Base-by-base conservation (phyloP, 2,888 invertebrate genomes). In the Priapulus caudatus region DNA sequence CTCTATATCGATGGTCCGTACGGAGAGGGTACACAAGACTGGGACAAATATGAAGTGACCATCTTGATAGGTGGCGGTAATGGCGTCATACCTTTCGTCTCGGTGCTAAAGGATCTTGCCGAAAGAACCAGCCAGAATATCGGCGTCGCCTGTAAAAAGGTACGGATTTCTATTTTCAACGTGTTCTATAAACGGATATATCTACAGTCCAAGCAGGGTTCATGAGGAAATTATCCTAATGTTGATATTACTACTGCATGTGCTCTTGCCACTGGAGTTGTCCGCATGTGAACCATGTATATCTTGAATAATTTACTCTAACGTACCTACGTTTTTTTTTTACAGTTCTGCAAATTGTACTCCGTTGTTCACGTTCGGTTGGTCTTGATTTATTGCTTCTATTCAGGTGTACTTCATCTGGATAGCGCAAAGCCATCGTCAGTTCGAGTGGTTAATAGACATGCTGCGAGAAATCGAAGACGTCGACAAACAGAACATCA, bases 391-490 rank as follows among this genome's bases (percentile, higher is more conserved):
- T n/a, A n/a, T n/a, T n/a, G n/a, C n/a, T n/a, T n/a, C n/a, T n/a
- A n/a, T 60, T 1, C 63, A 86, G 86, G 88, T 93, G 0, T 95
- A 95, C 73, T 95, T 93, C 74, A 73, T 95, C 4, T 95, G 95
- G 95, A 92, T 93, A 62, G 95, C 93, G 64, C 92, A 93, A 0
- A 91, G 92, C 0, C 95, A 95, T 71, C 89, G 91, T 62, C 92
- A 92, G 71, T 95, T 93, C 68, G 95, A 95, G 72, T 95, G 93
- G 93, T 95, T 95, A 72, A 92, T 95, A 63, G 93, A 95, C 69
- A 93, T 93, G 4, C 73, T 95, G 48, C 78, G 91, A 10, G 91
- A 93, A 66, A 92, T 93, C 1, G 93, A 95, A 66, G 82, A 83
- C 61, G 90, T 91, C 67, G 93, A 93, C 72, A 90, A 90, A 51